Percentiles rank a stretch among this genome's conserved stretches.
These are phyloP conservation scores for Philotrypesis tridentata DNA, from an alignment of 1,140 invertebrate genomes.

Conservation along the genomic window DNA sequence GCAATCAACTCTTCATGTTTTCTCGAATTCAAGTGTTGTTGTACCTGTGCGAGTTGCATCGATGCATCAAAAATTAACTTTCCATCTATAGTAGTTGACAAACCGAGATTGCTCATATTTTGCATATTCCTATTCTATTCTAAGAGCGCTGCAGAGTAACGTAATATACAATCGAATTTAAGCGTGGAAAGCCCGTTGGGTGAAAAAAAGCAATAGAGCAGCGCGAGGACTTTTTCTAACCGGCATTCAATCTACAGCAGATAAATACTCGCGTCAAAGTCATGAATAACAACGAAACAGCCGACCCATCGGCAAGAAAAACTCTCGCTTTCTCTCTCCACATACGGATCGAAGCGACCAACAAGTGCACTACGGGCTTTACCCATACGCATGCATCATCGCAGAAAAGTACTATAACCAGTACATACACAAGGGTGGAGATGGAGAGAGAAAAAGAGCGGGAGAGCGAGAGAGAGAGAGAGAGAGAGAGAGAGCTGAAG, in stretches of 20 bases:
- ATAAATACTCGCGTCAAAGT: constrained; percentile 64
- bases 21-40: too few species aligned
- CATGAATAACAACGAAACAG: constrained; percentile 56
- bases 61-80: neutral
- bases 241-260: neutral
- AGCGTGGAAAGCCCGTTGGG: too few species aligned
- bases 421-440: neutral
- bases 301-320: constrained; percentile 15
- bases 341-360: neutral
- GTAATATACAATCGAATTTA: too few species aligned
- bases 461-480: neutral
- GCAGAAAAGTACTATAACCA: neutral
- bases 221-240: too few species aligned
- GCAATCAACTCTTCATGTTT: too few species aligned
- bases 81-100: neutral
- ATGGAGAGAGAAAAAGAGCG: neutral
- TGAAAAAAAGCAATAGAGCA: neutral
- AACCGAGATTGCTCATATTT: neutral
- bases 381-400: neutral
- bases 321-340: neutral
- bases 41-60: too few species aligned
- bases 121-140: neutral
- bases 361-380: constrained; percentile 38
- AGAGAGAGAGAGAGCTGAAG: constrained; percentile 40
- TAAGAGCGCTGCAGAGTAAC: neutral